Conservation (phyloP, 2,113 vertebrate genomes). For the Lanius ludovicianus region DNA sequence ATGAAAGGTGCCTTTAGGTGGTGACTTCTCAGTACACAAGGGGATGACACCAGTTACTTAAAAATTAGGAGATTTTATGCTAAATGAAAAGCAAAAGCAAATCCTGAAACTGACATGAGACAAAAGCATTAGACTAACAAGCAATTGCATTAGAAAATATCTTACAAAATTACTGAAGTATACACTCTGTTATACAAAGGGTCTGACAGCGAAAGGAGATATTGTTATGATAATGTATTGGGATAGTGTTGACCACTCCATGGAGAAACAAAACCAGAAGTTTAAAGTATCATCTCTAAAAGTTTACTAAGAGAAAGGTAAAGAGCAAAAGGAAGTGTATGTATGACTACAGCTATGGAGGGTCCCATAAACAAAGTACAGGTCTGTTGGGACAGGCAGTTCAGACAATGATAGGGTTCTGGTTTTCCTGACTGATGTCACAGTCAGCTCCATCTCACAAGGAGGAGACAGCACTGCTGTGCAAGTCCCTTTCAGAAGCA, state of each 20-base stretch:
- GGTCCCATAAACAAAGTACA: fast-evolving
- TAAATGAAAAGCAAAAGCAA: not conserved
- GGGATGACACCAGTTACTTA: not conserved
- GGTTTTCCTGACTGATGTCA: not conserved
- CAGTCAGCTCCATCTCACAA: not conserved
- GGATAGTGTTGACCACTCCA: not conserved
- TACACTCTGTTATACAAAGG: not conserved
- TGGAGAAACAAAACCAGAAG: not conserved
- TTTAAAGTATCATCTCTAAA: not conserved
- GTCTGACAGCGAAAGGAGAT: not conserved
- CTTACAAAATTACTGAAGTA: not conserved
- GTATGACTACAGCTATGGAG: not conserved
- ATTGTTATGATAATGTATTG: not conserved
- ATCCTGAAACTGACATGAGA: not conserved
- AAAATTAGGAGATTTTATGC: not conserved
- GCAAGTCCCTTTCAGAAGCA: not conserved
- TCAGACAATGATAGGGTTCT: not conserved
- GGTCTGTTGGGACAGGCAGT: not conserved
- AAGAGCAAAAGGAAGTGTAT: not conserved
- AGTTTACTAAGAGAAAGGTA: not conserved
- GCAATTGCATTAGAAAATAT: not conserved
- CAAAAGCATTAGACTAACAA: not conserved
- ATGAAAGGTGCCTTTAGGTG: not conserved
- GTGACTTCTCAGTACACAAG: not conserved
- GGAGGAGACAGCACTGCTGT: not conserved